Percentiles rank a stretch among this genome's conserved stretches.
phyloP scores from a whole-genome alignment of 2,113 vertebrate genomes.

The Corydoras maculifer region DNA sequence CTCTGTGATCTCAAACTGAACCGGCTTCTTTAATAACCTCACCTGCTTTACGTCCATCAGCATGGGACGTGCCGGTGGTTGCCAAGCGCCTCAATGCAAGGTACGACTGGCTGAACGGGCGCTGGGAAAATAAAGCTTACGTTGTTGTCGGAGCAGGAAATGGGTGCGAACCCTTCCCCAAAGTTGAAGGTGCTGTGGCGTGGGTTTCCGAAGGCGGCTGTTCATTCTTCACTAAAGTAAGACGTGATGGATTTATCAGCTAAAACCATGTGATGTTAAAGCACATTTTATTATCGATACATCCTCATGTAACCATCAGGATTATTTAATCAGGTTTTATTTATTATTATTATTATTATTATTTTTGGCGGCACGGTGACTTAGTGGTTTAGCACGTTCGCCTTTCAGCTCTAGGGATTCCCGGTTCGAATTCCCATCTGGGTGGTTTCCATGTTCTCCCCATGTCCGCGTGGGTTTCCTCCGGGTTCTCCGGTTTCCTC shows the following conservation, averaged over 20 bases:
- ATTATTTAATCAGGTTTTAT: too few species aligned
- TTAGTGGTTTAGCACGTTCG: too few species aligned
- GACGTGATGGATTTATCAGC: background rate
- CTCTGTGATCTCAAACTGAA: background rate
- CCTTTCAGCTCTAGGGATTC: too few species aligned
- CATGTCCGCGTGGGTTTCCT: background rate
- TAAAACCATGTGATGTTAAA: too few species aligned
- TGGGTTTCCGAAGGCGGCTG: constrained; percentile 68
- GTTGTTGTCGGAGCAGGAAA: constrained; percentile 56
- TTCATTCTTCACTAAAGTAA: constrained; percentile 70
- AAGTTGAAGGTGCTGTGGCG: constrained; percentile 55
- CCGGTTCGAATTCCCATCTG: too few species aligned
- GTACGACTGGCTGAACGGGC: constrained; percentile 64
- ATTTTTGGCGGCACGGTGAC: too few species aligned
- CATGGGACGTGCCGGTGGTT: constrained; percentile 57
- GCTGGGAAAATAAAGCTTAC: constrained; percentile 48
- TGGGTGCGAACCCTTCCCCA: constrained; percentile 52
- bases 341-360: too few species aligned
- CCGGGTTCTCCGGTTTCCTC: background rate
- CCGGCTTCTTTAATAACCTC: background rate
- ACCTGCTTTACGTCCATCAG: constrained; percentile 39
- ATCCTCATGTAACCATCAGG: too few species aligned
- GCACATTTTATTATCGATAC: too few species aligned
- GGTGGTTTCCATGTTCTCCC: too few species aligned
- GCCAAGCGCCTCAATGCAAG: constrained; percentile 65